Conservation (phyloP, 1,140 invertebrate genomes). For the Geopemphigus sp. region DNA sequence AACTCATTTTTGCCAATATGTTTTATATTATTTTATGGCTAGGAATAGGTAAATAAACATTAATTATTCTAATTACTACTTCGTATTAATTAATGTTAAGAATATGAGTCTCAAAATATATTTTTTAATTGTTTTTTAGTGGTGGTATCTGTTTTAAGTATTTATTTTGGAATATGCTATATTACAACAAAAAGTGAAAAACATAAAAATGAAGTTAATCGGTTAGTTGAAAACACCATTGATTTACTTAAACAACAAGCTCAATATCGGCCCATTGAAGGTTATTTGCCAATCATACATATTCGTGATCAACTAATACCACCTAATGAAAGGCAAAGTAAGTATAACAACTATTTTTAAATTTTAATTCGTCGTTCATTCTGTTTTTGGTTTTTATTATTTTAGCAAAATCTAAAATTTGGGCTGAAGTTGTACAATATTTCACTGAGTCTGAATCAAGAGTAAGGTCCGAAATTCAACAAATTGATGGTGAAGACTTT, state of each 20-base stretch:
- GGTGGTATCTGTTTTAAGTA: neutral
- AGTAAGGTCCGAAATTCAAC: constrained; percentile 79
- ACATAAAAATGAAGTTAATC: constrained; percentile 54
- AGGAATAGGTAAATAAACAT: constrained; percentile 28
- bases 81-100: neutral
- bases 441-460: constrained; percentile 86
- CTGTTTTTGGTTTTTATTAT: neutral
- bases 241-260: constrained; percentile 54
- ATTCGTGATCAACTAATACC: constrained; percentile 84
- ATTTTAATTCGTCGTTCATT: neutral
- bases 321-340: constrained; percentile 69
- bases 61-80: too few species aligned
- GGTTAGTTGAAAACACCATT: constrained; percentile 55
- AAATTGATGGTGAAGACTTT: constrained; percentile 84
- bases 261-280: constrained; percentile 51
- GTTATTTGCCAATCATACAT: constrained; percentile 80
- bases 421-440: constrained; percentile 75
- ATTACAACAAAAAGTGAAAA: constrained; percentile 50
- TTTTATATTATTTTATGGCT: constrained; percentile 42
- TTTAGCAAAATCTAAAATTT: constrained; percentile 57
- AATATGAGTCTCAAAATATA: neutral
- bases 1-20: constrained; percentile 42
- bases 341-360: constrained; percentile 49
- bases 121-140: constrained; percentile 4
- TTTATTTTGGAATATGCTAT: constrained; percentile 44